phyloP scores from a whole-genome alignment of 2,888 invertebrate species.

The Cephus runcator region DNA sequence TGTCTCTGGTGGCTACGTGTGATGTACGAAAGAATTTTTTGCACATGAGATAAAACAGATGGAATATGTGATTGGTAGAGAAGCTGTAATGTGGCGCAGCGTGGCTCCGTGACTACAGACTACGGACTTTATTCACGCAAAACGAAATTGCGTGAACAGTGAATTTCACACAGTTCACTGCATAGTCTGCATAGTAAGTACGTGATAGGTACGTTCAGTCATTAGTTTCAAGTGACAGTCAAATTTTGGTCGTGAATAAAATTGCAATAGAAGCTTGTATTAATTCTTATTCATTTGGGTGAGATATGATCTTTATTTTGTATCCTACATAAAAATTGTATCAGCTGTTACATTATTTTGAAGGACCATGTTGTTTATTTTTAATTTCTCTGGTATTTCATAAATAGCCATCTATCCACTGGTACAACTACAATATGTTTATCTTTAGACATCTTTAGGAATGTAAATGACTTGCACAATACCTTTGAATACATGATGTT shows the following conservation, averaged over 20 bases:
- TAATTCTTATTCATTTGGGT: neutral
- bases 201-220: neutral
- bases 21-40: neutral
- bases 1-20: too few species aligned
- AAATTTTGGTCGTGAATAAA: neutral
- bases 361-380: constrained; percentile 11
- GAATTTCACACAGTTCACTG: neutral
- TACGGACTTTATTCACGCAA: constrained; percentile 6
- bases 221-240: neutral
- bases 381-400: constrained; percentile 5
- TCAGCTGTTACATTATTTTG: constrained; percentile 3
- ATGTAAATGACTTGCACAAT: constrained; percentile 8
- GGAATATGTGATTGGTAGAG: constrained; percentile 7
- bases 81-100: constrained; percentile 18
- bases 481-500: neutral
- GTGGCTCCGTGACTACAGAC: constrained; percentile 17
- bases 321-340: neutral
- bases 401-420: constrained; percentile 12
- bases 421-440: constrained; percentile 17
- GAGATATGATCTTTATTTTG: neutral
- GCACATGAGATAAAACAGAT: neutral
- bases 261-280: neutral
- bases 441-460: constrained; percentile 14
- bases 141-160: neutral
- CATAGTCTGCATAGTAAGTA: too few species aligned